Base-by-base conservation (phyloP, 1,140 invertebrate genomes). In the Lepidotrigona ventralis region DNA sequence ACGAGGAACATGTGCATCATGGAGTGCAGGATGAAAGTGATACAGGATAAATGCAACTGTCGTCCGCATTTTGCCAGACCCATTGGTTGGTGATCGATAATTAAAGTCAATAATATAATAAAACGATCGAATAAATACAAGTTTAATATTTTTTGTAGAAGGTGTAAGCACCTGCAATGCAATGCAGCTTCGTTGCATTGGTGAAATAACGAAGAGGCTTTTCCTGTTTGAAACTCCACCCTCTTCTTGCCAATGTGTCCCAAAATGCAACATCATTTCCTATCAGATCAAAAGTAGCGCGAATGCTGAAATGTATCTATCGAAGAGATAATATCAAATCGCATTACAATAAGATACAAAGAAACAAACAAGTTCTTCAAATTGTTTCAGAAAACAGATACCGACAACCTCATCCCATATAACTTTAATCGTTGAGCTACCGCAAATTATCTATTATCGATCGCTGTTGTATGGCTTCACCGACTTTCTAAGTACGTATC, bases 61-160 rank as follows among this genome's bases (percentile, higher is more conserved):
- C 83, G 88, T 58, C 90, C 90, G 9, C 89, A 91, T 68, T 91
- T 91, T 56, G 78, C 84, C 11, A 88, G 88, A 69, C 83, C 85
- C 15, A 82, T 83, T 9, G 64, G 90, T 91, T 54, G 53, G 64
- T 21, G 17, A 80, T 64, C 39, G 8, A 46, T 46, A 46, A n/a
- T 60, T 19, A 12, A 74, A 11, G 51, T 17, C 14, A 1, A n/a
- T 46, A 46, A 9, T 12, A 58, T 39, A 11, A 69, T 39, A 21
- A 1, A 21, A 21, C 29, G 3, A 53, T 69, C 12, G 29, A 29
- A 33, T 19, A n/a, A 78, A 39, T 56, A 14, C 33, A 33, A 33
- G 9, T 46, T 46, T 46, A 46, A 46, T 46, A 46, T 46, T 8
- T 46, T 39, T 74, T 64, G 2, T n/a, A 89, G 85, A 33, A 0